Percentiles rank a stretch among this genome's conserved stretches.
Evolutionary conservation across 2,888 invertebrate species (phyloP).

Genomic region (Nomada ruficornis): DNA sequence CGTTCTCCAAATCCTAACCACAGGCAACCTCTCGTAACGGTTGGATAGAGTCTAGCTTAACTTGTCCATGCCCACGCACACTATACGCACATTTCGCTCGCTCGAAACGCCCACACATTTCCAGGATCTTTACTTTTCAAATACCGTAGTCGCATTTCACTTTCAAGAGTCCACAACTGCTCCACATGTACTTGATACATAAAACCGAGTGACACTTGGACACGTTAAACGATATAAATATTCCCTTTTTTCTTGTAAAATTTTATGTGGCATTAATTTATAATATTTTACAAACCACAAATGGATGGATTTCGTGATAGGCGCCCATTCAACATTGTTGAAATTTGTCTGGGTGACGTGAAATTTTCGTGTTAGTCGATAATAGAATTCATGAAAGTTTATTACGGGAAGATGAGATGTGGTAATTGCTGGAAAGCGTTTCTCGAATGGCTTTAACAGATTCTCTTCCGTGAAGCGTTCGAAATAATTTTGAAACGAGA

Average conservation of each 20-base stretch:
- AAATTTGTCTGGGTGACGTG: neutral
- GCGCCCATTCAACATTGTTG: neutral
- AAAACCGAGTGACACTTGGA: neutral
- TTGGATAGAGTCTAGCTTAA: neutral
- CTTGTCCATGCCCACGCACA: neutral
- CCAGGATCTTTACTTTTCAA: constrained; percentile 4
- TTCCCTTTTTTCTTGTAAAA: neutral
- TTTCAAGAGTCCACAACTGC: neutral
- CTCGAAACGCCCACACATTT: neutral
- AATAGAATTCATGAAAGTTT: constrained; percentile 21
- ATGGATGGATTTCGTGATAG: neutral
- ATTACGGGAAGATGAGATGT: neutral
- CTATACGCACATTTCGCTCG: neutral
- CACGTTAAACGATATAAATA: neutral
- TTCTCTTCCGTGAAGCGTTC: too few relatives aligned
- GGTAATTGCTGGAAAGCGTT: neutral
- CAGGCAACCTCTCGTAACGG: too few relatives aligned
- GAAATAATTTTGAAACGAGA: too few relatives aligned
- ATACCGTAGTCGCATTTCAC: neutral
- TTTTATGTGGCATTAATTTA: neutral
- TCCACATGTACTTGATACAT: neutral
- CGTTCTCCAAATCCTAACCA: too few relatives aligned
- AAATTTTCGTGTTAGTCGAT: constrained; percentile 22
- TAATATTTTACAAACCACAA: neutral
- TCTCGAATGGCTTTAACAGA: neutral